phyloP scores from a whole-genome alignment of 2,888 invertebrate species.

The Epistrophe grossulariae region DNA sequence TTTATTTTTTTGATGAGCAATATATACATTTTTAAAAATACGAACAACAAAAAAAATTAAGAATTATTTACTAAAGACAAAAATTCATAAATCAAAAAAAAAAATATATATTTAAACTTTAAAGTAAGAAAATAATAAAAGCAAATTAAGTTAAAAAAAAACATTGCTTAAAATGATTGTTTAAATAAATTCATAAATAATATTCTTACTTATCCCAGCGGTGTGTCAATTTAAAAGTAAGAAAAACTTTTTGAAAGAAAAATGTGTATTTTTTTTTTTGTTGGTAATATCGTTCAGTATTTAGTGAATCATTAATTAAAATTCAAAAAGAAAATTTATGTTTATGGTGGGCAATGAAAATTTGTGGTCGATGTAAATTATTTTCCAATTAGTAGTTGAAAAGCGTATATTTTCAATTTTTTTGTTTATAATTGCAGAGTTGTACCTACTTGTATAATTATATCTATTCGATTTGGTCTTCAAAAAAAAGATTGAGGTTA shows the following conservation, averaged over 20 bases:
- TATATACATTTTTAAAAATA: constrained; percentile 9
- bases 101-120: constrained; percentile 17
- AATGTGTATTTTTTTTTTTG: background rate
- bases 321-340: constrained; percentile 61
- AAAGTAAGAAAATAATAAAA: constrained; percentile 12
- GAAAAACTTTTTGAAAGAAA: constrained; percentile 12
- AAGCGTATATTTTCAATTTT: constrained; percentile 10
- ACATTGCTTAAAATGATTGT: background rate
- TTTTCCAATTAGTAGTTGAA: constrained; percentile 59
- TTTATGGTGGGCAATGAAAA: constrained; percentile 64
- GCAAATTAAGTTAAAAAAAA: constrained; percentile 16
- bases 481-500: background rate
- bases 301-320: constrained; percentile 64
- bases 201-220: background rate
- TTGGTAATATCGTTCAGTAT: constrained; percentile 37
- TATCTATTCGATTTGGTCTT: too few species aligned
- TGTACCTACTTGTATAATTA: background rate
- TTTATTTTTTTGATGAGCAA: constrained; percentile 31
- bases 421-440: constrained; percentile 23
- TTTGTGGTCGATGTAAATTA: constrained; percentile 60
- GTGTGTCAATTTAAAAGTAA: background rate
- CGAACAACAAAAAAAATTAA: background rate
- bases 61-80: background rate
- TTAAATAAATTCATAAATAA: background rate
- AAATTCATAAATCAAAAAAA: constrained; percentile 24